These are phyloP conservation scores for Darevskia mixta DNA, from an alignment of 2,797 vertebrate species.

Conservation along the genomic window DNA sequence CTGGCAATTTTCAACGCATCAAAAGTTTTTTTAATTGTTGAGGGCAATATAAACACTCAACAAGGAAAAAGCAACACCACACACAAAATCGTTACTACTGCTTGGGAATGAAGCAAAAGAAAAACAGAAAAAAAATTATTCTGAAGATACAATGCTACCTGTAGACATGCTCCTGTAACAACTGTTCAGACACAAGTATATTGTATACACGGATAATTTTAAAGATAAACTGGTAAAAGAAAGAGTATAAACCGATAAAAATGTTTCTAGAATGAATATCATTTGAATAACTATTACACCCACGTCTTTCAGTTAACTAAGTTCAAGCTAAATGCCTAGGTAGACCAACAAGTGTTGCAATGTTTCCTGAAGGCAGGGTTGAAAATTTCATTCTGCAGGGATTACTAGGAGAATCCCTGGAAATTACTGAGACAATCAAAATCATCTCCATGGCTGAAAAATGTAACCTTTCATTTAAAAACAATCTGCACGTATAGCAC, in stretches of 20 bases:
- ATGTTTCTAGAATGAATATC: background rate
- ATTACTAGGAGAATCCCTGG: background rate
- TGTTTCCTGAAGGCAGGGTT: background rate
- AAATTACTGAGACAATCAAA: background rate
- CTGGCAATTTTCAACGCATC: background rate
- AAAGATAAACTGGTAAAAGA: background rate
- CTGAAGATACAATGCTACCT: background rate
- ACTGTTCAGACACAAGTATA: background rate
- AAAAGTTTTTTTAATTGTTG: background rate
- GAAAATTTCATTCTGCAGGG: background rate
- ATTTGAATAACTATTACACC: background rate
- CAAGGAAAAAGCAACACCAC: background rate
- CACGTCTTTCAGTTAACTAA: conserved; percentile 2
- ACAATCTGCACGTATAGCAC: background rate
- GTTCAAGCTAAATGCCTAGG: background rate
- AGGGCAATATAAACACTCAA: background rate
- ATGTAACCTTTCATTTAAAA: conserved; percentile 23
- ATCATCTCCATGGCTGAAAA: background rate
- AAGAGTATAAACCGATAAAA: background rate
- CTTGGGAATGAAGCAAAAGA: background rate
- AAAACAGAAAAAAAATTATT: background rate
- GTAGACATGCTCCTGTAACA: background rate
- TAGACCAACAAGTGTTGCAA: background rate
- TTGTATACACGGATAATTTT: background rate
- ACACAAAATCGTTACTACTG: background rate